Base-by-base conservation (phyloP, 2,888 invertebrate species). In the Copidosoma aretas region DNA sequence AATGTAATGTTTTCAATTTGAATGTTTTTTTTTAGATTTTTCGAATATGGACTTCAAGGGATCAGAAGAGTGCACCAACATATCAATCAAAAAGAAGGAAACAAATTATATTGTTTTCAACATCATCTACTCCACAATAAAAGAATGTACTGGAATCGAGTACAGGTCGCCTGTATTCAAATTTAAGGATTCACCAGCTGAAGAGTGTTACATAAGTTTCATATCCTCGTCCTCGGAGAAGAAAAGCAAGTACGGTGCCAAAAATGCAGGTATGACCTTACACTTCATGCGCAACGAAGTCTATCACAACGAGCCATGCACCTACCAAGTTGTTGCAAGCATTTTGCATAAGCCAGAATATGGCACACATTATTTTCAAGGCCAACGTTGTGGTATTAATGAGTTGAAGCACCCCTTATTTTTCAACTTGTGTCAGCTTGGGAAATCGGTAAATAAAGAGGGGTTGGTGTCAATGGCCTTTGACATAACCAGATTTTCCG, bases 241-340 rank as follows among this genome's bases (percentile, higher is more conserved):
- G 39, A n/a, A 22, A n/a, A 56, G 51, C 52, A 46, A 46, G 43
- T 46, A 15, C 12, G 24, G 61, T 21, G 57, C 57, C 51, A 67
- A 67, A 25, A 61, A 62, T 17, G 19, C 67, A 15, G 61, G 66
- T 17, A 66, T 66, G 60, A 66, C 66, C 1, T 39, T 66, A 49
- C 66, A 66, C 22, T 66, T 66, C 12, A 56, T 39, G 1, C 32
- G 54, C 17, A 66, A 66, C 4, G 43, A 49, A 60, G 54, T 15
- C 0, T 10, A 10, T 4, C 43, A 46, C 43, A 54, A 56, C 21
- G 68, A 68, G 25, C 22, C 25, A 1, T 68, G 56, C 49, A 64
- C 68, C 10, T 68, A 64, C 52, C 68, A 68, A 64, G 68, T 68
- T 1, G 64, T 64, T 10, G 43, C 60, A 25, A 68, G 68, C n/a